These are phyloP conservation scores for Cartodere bifasciata DNA, from an alignment of 2,888 invertebrate genomes.

Conservation along the genomic window DNA sequence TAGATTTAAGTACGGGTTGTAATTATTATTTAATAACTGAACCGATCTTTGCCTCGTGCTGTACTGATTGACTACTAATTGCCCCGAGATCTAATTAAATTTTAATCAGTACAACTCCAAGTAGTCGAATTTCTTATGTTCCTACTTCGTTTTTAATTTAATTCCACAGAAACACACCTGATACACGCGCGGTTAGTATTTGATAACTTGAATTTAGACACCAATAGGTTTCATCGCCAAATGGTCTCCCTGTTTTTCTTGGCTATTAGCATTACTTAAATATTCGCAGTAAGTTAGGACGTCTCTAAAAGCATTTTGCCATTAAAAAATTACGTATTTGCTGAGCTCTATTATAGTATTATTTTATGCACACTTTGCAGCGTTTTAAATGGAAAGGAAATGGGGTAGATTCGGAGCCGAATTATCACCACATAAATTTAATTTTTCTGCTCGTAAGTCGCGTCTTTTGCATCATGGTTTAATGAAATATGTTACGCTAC, in stretches of 20 bases:
- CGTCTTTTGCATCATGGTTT: too few species aligned
- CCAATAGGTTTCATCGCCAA: too few species aligned
- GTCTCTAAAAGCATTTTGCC: slow-evolving; percentile 53
- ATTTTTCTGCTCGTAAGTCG: too few species aligned
- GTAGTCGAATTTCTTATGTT: slow-evolving; percentile 12
- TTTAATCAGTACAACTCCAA: slow-evolving; percentile 27
- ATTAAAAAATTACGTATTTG: slow-evolving; percentile 44
- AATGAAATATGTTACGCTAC: too few species aligned
- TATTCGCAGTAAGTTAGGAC: slow-evolving; percentile 34
- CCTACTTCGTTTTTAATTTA: too few species aligned
- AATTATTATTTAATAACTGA: slow-evolving; percentile 35
- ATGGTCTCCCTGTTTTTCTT: slow-evolving; percentile 22
- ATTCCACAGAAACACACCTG: too few species aligned
- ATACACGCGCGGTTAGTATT: too few species aligned
- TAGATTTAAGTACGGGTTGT: too few species aligned
- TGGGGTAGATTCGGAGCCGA: slow-evolving; percentile 19
- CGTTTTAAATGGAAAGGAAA: slow-evolving; percentile 32
- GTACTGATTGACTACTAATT: slow-evolving; percentile 37
- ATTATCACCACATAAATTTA: slow-evolving; percentile 1
- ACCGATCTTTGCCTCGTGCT: slow-evolving; percentile 24
- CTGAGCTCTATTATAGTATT: slow-evolving; percentile 36
- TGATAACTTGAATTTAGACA: too few species aligned
- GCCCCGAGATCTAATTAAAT: slow-evolving; percentile 34
- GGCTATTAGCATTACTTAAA: slow-evolving; percentile 33
- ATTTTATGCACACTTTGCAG: slow-evolving; percentile 37